Base-by-base conservation (phyloP, 2,113 vertebrate species). In the Alosa alosa region DNA sequence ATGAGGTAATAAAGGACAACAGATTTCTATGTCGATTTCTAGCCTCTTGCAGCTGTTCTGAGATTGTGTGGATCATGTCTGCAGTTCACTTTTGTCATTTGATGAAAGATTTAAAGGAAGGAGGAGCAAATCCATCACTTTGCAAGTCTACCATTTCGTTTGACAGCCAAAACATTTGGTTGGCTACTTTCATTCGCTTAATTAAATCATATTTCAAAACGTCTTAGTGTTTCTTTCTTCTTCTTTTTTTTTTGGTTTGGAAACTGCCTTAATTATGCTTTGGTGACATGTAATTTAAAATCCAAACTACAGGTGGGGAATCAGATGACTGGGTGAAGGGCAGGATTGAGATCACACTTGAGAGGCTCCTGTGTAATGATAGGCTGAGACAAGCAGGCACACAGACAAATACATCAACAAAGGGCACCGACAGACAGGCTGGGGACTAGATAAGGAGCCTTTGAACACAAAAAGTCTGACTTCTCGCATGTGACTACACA, bases 191-290 rank as follows among this genome's bases (percentile, higher is more conserved):
- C 60, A 68, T 68, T 68, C n/a, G 11, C 6, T 22, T 31, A 68
- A 68, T 68, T 68, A 68, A 68, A 68, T 68, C 60, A 68, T 25
- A 68, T 68, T 68, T 68, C 22, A 68, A 68, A 68, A 22, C n/a
- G 25, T n/a, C 3, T 64, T 22, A 31, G 31, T 31, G 31, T 31
- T 31, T 31, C 31, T 25, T n/a, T 64, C 0, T 64, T 25, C 6
- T 64, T 64, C n/a, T 11, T 4, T 6, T 20, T 20, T 11, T 60
- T 18, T 60, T 60, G 55, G 13, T 25, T 68, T 25, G 60, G n/a
- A 68, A 31, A 22, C 60, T 68, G 60, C 60, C 10, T 68, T 68
- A 68, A 68, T 68, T 68, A 68, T 68, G 25, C 60, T 68, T n/a
- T 68, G n/a, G 0, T 11, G n/a, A 25, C 60, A 31, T 68, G n/a